Conservation (phyloP, 2,797 vertebrate genomes). For the Tokudaia tokunoshimensis region DNA sequence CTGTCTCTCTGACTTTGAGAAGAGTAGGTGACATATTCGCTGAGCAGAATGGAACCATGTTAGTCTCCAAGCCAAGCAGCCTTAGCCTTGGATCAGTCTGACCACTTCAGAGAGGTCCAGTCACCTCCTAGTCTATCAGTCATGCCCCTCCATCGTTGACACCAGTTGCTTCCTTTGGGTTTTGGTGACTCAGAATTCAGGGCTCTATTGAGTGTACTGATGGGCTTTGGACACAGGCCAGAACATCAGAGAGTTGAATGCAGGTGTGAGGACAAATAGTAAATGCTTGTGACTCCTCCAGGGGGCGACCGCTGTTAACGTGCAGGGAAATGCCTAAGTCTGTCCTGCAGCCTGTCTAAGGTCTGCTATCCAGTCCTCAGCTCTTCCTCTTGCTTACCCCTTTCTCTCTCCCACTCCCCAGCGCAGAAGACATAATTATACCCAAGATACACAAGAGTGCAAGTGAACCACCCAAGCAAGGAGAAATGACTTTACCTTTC, state of each 20-base stretch:
- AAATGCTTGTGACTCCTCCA: not conserved
- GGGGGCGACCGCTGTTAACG: not conserved
- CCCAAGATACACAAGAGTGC: not conserved
- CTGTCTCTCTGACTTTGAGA: constrained; percentile 47
- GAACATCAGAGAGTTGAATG: no score
- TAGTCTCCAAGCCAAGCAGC: not conserved
- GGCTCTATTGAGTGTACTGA: not conserved
- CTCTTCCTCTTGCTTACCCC: not conserved
- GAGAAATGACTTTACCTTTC: not conserved
- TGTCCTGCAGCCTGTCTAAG: not conserved
- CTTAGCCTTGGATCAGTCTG: not conserved
- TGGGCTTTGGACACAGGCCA: not conserved
- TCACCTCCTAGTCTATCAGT: not conserved
- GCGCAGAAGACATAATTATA: not conserved
- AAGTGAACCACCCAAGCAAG: not conserved
- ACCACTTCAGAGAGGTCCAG: not conserved
- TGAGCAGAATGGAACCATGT: not conserved
- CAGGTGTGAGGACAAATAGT: not conserved
- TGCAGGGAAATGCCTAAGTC: not conserved
- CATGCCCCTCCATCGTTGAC: not conserved
- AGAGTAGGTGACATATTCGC: not conserved
- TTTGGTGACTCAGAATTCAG: not conserved
- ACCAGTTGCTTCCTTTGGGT: not conserved
- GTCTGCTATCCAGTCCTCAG: not conserved
- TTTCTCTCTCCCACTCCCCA: not conserved